Evolutionary conservation across 1,140 invertebrate genomes (phyloP).

Genomic region (Trichomalopsis sarcophagae): DNA sequence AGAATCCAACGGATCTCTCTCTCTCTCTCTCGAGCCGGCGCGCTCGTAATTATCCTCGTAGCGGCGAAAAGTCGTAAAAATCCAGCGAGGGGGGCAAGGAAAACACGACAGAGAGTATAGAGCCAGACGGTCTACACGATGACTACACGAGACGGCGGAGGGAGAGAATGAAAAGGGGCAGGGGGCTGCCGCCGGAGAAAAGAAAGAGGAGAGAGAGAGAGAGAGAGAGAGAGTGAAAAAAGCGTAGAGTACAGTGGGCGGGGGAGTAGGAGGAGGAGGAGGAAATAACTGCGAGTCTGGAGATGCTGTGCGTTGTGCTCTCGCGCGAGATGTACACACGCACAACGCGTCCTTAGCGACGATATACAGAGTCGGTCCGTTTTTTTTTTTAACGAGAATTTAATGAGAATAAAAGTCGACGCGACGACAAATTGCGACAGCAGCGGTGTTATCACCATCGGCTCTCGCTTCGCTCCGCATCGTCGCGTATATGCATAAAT

Average conservation of each 20-base stretch:
- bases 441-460: neutral
- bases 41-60: neutral
- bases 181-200: neutral
- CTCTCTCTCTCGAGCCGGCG: neutral
- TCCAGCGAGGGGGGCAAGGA: neutral
- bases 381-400: neutral
- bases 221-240: neutral
- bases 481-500: neutral
- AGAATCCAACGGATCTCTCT: neutral
- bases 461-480: too few species aligned
- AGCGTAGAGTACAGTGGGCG: neutral
- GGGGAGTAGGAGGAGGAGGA: neutral
- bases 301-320: neutral
- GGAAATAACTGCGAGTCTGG: neutral
- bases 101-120: neutral
- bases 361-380: neutral
- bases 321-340: neutral
- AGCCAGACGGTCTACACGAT: conserved; percentile 2
- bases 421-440: neutral
- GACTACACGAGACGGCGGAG: neutral
- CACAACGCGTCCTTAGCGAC: neutral
- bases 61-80: neutral
- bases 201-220: neutral
- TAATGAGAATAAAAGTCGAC: neutral
- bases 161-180: conserved; percentile 3